phyloP scores from a whole-genome alignment of 2,888 invertebrate species.

The Scelioninae gen. 1 region DNA sequence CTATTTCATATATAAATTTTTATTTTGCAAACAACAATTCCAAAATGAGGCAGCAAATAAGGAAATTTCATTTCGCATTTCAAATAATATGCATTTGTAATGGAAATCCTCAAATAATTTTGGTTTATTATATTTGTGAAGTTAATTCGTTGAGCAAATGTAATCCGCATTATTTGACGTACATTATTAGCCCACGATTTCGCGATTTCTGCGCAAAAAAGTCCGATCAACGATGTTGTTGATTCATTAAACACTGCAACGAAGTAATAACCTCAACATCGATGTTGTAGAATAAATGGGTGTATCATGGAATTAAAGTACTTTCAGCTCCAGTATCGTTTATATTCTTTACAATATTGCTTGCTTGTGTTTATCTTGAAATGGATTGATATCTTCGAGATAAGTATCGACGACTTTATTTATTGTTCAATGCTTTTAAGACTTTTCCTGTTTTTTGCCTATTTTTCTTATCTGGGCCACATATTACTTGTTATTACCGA shows the following conservation, averaged over 20 bases:
- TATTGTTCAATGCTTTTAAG: constrained; percentile 82
- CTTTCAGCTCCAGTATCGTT: constrained; percentile 70
- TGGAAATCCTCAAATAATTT: too few relatives aligned
- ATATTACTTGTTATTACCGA: constrained; percentile 68
- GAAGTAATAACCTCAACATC: constrained; percentile 49
- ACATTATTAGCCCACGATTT: constrained; percentile 13
- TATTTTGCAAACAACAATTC: too few relatives aligned
- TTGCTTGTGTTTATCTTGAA: constrained; percentile 65
- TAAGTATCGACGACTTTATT: constrained; percentile 78
- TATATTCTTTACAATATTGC: constrained; percentile 69
- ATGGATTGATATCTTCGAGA: constrained; percentile 73
- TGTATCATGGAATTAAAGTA: constrained; percentile 72
- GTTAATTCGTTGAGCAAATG: too few relatives aligned
- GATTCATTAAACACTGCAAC: constrained; percentile 44
- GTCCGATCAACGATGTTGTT: constrained; percentile 28
- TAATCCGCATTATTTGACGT: too few relatives aligned
- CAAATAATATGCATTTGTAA: too few relatives aligned
- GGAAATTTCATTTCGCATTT: too few relatives aligned
- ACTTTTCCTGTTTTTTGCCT: constrained; percentile 60
- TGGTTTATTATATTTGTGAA: too few relatives aligned
- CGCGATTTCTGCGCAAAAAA: constrained; percentile 22
- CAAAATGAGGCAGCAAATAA: too few relatives aligned
- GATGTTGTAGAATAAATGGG: constrained; percentile 69
- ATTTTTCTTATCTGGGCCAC: constrained; percentile 68
- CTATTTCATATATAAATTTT: too few relatives aligned